Percentiles rank a stretch among this genome's conserved stretches.
These are phyloP conservation scores for Gymnorhina tibicen DNA, from an alignment of 2,113 vertebrate species.

Conservation along the genomic window DNA sequence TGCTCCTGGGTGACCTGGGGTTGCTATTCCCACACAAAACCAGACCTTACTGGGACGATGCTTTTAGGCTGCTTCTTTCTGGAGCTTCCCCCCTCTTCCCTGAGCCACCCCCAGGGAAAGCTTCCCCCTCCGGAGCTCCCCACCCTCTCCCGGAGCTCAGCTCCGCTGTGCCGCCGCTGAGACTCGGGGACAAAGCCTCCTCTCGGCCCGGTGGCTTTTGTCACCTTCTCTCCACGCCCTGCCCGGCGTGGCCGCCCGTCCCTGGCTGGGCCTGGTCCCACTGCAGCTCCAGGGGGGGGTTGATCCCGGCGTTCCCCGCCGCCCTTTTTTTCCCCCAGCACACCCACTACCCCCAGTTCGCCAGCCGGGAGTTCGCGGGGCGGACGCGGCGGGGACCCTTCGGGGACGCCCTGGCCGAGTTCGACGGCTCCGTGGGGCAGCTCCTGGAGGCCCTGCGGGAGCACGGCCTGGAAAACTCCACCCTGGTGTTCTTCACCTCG, in stretches of 20 bases:
- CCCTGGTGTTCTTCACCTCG: constrained; percentile 88
- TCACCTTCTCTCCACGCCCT: accelerated
- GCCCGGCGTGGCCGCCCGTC: too few species aligned
- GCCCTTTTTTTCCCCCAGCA: constrained; percentile 81
- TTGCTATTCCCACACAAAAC: not conserved
- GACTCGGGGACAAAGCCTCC: not conserved
- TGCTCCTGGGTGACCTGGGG: too few species aligned
- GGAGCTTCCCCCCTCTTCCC: not conserved
- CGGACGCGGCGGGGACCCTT: constrained; percentile 78
- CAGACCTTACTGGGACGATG: not conserved
- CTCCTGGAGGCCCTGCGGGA: constrained; percentile 74
- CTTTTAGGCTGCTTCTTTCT: not conserved
- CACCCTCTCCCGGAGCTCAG: not conserved
- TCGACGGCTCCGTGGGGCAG: constrained; percentile 83
- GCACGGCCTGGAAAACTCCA: constrained; percentile 76
- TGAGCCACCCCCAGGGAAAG: not conserved
- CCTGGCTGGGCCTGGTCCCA: not conserved
- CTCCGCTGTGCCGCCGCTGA: not conserved
- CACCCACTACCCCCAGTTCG: constrained; percentile 94
- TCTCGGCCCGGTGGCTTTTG: not conserved
- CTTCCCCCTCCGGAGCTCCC: not conserved
- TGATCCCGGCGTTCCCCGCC: not conserved
- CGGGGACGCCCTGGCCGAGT: constrained; percentile 87
- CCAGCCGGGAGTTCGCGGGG: constrained; percentile 72
- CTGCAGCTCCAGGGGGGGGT: too few species aligned